Conservation (phyloP, 2,113 vertebrate species). For the Corvus cornix region DNA sequence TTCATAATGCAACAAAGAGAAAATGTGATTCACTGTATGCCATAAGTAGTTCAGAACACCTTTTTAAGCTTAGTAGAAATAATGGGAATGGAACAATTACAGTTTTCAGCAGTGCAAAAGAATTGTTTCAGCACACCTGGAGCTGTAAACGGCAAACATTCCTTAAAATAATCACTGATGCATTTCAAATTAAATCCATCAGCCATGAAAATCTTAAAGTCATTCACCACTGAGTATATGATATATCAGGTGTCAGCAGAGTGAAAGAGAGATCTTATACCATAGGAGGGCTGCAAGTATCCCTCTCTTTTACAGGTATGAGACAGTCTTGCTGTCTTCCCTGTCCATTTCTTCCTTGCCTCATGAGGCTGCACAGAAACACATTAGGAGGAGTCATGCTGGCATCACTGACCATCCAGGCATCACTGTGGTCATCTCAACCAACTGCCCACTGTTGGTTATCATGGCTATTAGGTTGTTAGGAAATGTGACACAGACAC, state of each 20-base stretch:
- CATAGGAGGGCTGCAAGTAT: not conserved
- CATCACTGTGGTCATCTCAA: not conserved
- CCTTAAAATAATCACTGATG: constrained; percentile 19
- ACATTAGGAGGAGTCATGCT: not conserved
- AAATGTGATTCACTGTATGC: not conserved
- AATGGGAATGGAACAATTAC: not conserved
- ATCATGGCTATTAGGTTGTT: not conserved
- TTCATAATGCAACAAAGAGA: not conserved
- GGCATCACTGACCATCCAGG: fast-evolving
- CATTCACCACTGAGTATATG: not conserved
- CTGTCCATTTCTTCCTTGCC: not conserved
- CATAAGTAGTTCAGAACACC: not conserved
- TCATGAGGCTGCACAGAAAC: not conserved
- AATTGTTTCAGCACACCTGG: not conserved
- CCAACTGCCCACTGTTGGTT: not conserved
- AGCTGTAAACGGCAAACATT: constrained; percentile 22
- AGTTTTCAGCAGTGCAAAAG: not conserved
- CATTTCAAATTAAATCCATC: constrained; percentile 39
- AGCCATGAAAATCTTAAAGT: not conserved
- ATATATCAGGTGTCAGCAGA: not conserved
- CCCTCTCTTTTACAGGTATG: not conserved
- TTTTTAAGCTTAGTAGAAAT: not conserved
- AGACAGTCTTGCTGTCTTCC: not conserved
- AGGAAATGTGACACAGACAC: not conserved
- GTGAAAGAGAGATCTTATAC: not conserved